phyloP scores from a whole-genome alignment of 1,140 invertebrate species.

The Antheraea pernyi region DNA sequence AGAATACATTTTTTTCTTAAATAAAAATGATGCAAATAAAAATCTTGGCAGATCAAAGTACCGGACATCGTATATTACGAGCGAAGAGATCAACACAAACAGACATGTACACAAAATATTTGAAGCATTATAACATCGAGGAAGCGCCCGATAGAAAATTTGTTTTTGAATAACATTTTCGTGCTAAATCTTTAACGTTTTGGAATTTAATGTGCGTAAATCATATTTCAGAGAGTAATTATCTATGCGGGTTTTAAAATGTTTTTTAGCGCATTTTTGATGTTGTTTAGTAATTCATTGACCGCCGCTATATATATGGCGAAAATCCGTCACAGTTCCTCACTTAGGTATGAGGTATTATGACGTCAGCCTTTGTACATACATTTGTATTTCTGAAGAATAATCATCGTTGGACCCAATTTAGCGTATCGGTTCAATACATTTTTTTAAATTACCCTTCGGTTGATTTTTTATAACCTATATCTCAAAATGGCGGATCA shows the following conservation, averaged over 20 bases:
- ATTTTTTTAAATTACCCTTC: too few species aligned
- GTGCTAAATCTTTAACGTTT: background rate
- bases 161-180: background rate
- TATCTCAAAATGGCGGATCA: too few species aligned
- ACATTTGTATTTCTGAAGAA: too few species aligned
- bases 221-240: background rate
- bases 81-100: background rate
- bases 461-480: too few species aligned
- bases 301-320: too few species aligned
- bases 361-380: too few species aligned
- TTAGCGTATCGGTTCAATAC: too few species aligned
- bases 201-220: background rate
- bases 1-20: background rate
- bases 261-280: background rate
- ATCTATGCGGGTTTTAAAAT: background rate
- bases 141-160: background rate
- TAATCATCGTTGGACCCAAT: too few species aligned
- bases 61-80: constrained; percentile 2
- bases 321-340: too few species aligned
- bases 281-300: background rate
- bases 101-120: background rate
- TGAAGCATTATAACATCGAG: background rate
- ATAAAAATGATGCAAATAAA: background rate
- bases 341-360: too few species aligned
- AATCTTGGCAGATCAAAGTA: background rate